Base-by-base conservation (phyloP, 2,113 vertebrate genomes). In the Corydoras maculifer region DNA sequence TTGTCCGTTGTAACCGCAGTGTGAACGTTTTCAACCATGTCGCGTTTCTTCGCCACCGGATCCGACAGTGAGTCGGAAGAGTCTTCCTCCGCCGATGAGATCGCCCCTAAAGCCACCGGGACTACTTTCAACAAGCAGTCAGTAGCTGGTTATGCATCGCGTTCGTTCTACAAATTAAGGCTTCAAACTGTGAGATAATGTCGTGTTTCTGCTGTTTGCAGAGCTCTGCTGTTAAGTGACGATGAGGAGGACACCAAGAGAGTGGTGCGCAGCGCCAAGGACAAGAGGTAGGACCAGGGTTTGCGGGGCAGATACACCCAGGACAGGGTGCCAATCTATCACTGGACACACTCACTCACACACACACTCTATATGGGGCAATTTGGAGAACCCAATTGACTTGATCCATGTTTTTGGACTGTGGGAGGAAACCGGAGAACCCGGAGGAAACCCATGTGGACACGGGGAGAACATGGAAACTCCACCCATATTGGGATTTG, bases 191-290 rank as follows among this genome's bases (percentile, higher is more conserved):
- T 10, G 29, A 51, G 32, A 13, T 8, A 15, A 10, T 51, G 6
- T 5, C 48, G 15, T 1, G 9, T 2, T 4, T 51, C 32, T 62
- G 25, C 80, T 80, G 66, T 74, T 48, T 48, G 8, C 63, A 95
- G 94, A 87, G 87, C 89, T 0, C 68, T 96, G 80, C 76, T 95
- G 72, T 82, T 95, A 48, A 96, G 94, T 18, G 93, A 96, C 11
- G 94, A 96, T 88, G 94, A 96, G 73, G 94, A 96, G 80, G 94
- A 96, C 80, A 93, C 93, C 0, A 95, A 95, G 78, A 90, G 94
- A 76, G 86, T 96, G 78, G 94, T 95, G 62, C 91, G 94, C 79
- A 96, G 94, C 5, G 93, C 94, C 70, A 96, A 95, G 74, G 94
- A 95, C 77, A 95, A 96, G 82, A 90, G 94, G 94, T 95, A 9